phyloP scores from a whole-genome alignment of 2,888 invertebrate species.

The Agrenia bidenticulata region DNA sequence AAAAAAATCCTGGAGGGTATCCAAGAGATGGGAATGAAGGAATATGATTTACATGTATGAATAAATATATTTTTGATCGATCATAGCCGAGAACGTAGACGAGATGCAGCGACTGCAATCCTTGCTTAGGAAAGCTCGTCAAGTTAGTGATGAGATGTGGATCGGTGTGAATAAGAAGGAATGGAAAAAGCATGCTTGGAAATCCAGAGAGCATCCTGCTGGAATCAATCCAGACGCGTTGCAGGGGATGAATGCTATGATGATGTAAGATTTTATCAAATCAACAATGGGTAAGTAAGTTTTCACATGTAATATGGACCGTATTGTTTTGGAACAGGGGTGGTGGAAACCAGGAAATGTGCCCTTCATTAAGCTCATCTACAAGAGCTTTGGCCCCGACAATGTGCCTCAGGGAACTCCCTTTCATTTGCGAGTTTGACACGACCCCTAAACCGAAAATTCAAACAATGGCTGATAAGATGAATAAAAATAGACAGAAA shows the following conservation, averaged over 20 bases:
- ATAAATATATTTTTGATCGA: neutral
- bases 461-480: too few relatives aligned
- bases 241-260: conserved; percentile 29
- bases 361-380: conserved; percentile 38
- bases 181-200: conserved; percentile 50
- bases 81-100: conserved; percentile 37
- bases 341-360: conserved; percentile 50
- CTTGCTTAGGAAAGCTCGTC: conserved; percentile 38
- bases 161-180: conserved; percentile 47
- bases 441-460: conserved; percentile 7
- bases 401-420: conserved; percentile 38
- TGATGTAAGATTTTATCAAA: conserved; percentile 25
- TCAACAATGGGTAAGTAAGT: too few relatives aligned
- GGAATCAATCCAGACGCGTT: conserved; percentile 21
- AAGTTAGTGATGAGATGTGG: conserved; percentile 44
- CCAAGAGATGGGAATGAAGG: neutral
- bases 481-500: too few relatives aligned
- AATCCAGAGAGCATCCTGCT: conserved; percentile 24
- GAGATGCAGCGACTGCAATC: conserved; percentile 48
- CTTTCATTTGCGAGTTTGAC: conserved; percentile 50
- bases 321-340: conserved; percentile 31
- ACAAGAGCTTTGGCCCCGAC: conserved; percentile 44
- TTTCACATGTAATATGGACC: neutral
- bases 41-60: neutral
- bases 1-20: neutral